A percentile compares a stretch with the other conserved stretches of the same genome.
phyloP scores from a whole-genome alignment of 1,140 invertebrate genomes.

The Aphis gossypii region DNA sequence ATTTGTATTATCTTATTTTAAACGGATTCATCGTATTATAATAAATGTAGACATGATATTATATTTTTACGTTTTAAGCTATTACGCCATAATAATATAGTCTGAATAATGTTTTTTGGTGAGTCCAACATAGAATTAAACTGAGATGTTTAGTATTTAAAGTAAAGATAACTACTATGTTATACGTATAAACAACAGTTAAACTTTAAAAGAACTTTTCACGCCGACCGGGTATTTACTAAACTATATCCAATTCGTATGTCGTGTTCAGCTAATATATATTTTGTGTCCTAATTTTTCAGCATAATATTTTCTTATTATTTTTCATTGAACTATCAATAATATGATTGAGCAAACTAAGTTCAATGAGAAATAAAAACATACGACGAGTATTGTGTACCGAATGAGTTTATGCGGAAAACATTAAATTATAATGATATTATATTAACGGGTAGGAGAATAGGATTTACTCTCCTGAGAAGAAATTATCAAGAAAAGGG shows the following conservation, averaged over 20 bases:
- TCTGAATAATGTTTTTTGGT: not conserved
- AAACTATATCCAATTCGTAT: not conserved
- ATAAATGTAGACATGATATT: not conserved
- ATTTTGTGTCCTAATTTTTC: not conserved
- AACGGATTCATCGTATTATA: not conserved
- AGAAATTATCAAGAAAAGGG: constrained; percentile 35
- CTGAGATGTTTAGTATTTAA: not conserved
- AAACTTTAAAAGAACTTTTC: not conserved
- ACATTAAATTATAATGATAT: constrained; percentile 19
- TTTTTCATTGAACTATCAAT: not conserved
- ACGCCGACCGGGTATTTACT: not conserved
- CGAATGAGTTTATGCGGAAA: not conserved
- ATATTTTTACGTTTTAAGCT: not conserved
- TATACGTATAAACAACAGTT: not conserved
- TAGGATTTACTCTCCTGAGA: not conserved
- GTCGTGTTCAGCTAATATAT: not conserved
- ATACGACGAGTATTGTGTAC: not conserved
- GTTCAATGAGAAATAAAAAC: not conserved
- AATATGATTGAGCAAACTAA: not conserved
- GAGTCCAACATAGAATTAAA: not conserved
- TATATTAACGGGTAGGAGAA: not conserved
- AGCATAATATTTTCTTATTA: not conserved
- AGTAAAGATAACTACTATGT: not conserved
- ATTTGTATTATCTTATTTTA: not conserved
- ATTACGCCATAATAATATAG: not conserved